Evolutionary conservation across 2,888 invertebrate species (phyloP).

Genomic region (Mesochorus sp.): DNA sequence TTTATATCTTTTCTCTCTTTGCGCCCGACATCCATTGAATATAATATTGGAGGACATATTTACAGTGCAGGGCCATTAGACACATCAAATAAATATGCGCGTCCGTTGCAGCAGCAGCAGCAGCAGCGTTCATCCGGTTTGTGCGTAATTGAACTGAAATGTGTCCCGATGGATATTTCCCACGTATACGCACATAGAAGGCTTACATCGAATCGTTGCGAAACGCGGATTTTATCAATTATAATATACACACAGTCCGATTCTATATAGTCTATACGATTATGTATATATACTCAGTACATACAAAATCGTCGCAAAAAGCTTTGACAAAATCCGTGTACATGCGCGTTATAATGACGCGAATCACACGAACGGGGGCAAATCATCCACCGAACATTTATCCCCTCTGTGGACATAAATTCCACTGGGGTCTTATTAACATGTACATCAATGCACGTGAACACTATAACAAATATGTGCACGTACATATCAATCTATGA

Average conservation of each 20-base stretch:
- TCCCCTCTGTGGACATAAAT: background rate
- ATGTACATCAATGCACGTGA: too few relatives aligned
- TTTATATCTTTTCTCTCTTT: too few relatives aligned
- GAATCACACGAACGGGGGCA: background rate
- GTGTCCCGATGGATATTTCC: slow-evolving; percentile 13
- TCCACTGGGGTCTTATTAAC: background rate
- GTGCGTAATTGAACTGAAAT: slow-evolving; percentile 16
- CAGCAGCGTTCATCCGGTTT: background rate
- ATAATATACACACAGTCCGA: background rate
- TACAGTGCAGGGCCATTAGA: background rate
- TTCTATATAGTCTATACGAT: background rate
- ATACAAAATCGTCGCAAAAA: slow-evolving; percentile 15
- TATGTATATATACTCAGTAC: background rate
- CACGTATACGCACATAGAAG: background rate
- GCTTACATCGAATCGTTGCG: background rate
- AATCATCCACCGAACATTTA: slow-evolving; percentile 15
- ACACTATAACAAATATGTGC: too few relatives aligned
- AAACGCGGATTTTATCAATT: slow-evolving; percentile 10
- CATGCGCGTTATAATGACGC: background rate
- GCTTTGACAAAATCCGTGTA: background rate
- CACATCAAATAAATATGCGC: slow-evolving; percentile 31
- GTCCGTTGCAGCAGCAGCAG: background rate
- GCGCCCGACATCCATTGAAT: background rate
- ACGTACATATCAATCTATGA: too few relatives aligned
- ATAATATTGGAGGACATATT: slow-evolving; percentile 14